Percentiles rank a stretch among this genome's conserved stretches.
Evolutionary conservation across 2,888 invertebrate species (phyloP).

Genomic region (Drosophila siamana): DNA sequence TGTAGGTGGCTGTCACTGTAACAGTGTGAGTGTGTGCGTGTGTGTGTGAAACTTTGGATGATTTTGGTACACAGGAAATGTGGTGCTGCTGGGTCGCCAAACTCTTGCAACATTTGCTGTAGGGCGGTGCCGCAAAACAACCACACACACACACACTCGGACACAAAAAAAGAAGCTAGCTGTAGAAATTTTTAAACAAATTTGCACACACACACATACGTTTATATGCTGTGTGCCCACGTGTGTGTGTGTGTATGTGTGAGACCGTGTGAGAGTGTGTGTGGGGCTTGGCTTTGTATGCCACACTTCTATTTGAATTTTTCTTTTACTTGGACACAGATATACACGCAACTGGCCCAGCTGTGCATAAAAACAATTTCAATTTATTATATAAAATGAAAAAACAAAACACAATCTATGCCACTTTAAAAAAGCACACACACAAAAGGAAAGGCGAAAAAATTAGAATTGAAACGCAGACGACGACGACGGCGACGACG

Average conservation of each 20-base stretch:
- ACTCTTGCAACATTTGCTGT: conserved; percentile 7
- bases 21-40: not conserved
- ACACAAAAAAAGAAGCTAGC: conserved; percentile 5
- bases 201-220: conserved; percentile 27
- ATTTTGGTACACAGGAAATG: not conserved
- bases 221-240: not conserved
- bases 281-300: conserved; percentile 39
- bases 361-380: conserved; percentile 57
- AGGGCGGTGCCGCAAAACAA: conserved; percentile 50
- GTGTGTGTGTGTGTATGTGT: conserved; percentile 12
- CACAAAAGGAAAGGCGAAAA: conserved; percentile 38
- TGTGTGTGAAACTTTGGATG: conserved; percentile 1
- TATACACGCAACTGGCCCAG: conserved; percentile 29
- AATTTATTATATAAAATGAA: conserved; percentile 63
- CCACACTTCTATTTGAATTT: conserved; percentile 38
- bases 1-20: too few species aligned
- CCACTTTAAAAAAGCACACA: conserved; percentile 59
- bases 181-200: conserved; percentile 34
- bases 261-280: too few species aligned
- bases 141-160: too few species aligned
- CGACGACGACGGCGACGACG: conserved; percentile 40
- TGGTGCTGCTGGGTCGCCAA: conserved; percentile 1
- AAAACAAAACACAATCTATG: conserved; percentile 49
- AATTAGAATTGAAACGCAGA: conserved; percentile 66
- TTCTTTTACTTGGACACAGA: conserved; percentile 11